Percentiles rank a stretch among this genome's conserved stretches.
Conservation (phyloP, 2,888 invertebrate species). For the Nephrotoma guestfalica region DNA sequence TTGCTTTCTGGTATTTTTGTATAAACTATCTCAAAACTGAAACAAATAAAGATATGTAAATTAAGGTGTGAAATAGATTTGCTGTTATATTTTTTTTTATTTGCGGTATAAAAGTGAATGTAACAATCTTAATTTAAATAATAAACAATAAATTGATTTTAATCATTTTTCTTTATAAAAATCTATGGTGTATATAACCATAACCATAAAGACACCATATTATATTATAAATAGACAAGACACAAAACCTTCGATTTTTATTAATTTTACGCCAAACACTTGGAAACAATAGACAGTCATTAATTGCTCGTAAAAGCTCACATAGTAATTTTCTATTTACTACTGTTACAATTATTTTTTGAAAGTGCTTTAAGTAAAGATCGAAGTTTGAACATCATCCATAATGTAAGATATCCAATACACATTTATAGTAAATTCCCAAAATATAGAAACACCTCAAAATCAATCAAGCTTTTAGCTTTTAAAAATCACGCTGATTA, state of each 20-base stretch:
- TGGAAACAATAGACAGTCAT: neutral
- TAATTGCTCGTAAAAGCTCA: neutral
- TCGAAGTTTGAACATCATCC: too few relatives aligned
- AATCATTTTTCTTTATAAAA: neutral
- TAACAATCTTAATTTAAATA: neutral
- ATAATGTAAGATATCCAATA: too few relatives aligned
- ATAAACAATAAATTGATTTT: neutral
- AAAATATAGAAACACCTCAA: too few relatives aligned
- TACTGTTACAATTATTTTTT: too few relatives aligned
- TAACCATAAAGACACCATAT: too few relatives aligned
- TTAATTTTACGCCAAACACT: neutral
- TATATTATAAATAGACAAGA: too few relatives aligned
- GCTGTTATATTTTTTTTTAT: neutral
- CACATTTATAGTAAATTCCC: too few relatives aligned
- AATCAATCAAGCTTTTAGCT: too few relatives aligned
- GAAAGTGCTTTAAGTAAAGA: too few relatives aligned
- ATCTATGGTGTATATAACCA: neutral
- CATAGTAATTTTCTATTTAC: neutral
- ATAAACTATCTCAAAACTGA: neutral
- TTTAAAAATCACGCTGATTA: too few relatives aligned
- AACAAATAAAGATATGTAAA: neutral
- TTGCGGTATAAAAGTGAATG: neutral
- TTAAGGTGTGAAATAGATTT: neutral
- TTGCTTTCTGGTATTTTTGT: neutral
- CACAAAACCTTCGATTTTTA: neutral